A percentile compares a stretch with the other conserved stretches of the same genome.
These are phyloP conservation scores for Ammospiza nelsoni DNA, from an alignment of 2,113 vertebrate genomes.

Conservation along the genomic window DNA sequence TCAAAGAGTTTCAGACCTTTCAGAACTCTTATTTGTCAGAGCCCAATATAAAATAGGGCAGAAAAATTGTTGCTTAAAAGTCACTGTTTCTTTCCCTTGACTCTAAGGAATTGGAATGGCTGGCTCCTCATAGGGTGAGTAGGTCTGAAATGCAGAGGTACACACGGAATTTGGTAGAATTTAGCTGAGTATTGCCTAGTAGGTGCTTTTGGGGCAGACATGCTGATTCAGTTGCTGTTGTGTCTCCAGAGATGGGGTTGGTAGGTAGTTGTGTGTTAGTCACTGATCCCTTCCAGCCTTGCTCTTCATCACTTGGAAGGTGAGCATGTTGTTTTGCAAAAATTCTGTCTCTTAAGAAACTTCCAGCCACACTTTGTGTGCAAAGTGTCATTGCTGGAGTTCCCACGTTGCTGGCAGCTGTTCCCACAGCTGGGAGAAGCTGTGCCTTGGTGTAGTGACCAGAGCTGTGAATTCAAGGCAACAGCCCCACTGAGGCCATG, in stretches of 20 bases:
- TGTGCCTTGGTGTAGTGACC: neutral
- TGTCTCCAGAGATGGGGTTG: neutral
- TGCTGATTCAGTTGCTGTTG: neutral
- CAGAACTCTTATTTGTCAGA: neutral
- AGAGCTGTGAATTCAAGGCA: neutral
- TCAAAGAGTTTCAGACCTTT: neutral
- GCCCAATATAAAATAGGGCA: neutral
- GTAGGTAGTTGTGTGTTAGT: neutral
- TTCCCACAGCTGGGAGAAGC: neutral
- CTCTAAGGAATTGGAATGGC: neutral
- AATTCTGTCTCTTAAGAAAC: neutral
- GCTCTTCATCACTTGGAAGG: neutral
- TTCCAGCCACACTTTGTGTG: neutral
- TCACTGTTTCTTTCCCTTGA: neutral
- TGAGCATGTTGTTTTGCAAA: neutral
- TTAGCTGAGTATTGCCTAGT: neutral
- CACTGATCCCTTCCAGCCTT: neutral
- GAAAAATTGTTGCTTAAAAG: neutral
- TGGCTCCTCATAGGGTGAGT: neutral
- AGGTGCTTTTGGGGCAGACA: neutral
- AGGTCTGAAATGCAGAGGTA: neutral
- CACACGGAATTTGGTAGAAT: neutral
- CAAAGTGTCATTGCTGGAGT: neutral
- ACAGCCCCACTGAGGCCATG: rapidly evolving
- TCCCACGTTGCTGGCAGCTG: neutral